Conservation (phyloP, 1,140 invertebrate species). For the Probaryconus sp. region DNA sequence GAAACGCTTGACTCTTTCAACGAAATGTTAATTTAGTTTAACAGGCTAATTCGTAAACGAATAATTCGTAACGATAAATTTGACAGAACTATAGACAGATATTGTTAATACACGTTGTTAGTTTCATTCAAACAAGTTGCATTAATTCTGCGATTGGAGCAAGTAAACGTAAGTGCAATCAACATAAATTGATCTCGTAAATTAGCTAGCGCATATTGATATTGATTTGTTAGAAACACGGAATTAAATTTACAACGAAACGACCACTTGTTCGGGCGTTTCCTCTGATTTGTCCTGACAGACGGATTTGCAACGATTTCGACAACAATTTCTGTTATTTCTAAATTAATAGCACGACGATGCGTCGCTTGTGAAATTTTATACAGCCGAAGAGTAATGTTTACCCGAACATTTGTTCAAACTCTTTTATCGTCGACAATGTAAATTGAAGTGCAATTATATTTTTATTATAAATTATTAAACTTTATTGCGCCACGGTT, state of each 20-base stretch:
- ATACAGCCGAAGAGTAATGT: too few relatives aligned
- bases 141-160: conserved; percentile 13
- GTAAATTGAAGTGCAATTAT: too few relatives aligned
- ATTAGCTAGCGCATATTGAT: neutral
- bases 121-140: conserved; percentile 3
- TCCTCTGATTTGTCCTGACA: conserved; percentile 8
- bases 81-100: neutral
- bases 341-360: too few relatives aligned
- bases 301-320: conserved; percentile 2
- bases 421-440: too few relatives aligned
- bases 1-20: too few relatives aligned
- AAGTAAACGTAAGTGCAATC: conserved; percentile 8
- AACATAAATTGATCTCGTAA: conserved; percentile 4
- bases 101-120: conserved; percentile 8
- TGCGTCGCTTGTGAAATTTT: too few relatives aligned
- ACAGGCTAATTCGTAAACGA: neutral
- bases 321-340: too few relatives aligned
- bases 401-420: too few relatives aligned
- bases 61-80: conserved; percentile 18
- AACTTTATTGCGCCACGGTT: too few relatives aligned
- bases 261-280: neutral
- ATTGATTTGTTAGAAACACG: conserved; percentile 6
- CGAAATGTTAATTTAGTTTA: conserved; percentile 4
- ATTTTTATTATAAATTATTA: too few relatives aligned
- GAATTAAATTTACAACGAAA: too few relatives aligned